A percentile compares a stretch with the other conserved stretches of the same genome.
Conservation (phyloP, 2,888 invertebrate species). For the Drosophila ezoana region DNA sequence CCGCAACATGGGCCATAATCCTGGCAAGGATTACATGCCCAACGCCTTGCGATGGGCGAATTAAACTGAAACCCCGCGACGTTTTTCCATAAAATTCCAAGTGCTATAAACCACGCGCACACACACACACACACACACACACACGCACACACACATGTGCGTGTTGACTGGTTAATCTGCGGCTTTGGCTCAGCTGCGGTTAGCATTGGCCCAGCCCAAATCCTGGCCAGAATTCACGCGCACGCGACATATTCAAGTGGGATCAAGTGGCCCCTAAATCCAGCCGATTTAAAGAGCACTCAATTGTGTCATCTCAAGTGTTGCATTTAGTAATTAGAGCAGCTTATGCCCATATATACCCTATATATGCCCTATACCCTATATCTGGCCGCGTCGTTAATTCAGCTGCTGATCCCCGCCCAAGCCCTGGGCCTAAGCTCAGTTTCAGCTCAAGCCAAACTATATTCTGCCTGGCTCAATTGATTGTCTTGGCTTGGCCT, state of each 20-base stretch:
- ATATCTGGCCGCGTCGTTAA: background rate
- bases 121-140: slow-evolving; percentile 8
- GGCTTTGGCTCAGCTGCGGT: slow-evolving; percentile 58
- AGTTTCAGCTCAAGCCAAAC: slow-evolving; percentile 11
- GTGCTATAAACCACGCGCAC: slow-evolving; percentile 43
- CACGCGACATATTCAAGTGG: slow-evolving; percentile 68
- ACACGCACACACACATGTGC: background rate
- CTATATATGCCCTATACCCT: slow-evolving; percentile 1
- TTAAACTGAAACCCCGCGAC: slow-evolving; percentile 48
- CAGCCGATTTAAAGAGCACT: slow-evolving; percentile 1
- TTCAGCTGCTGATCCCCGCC: slow-evolving; percentile 21
- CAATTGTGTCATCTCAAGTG: slow-evolving; percentile 45
- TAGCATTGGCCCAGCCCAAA: slow-evolving; percentile 58
- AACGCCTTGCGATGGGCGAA: slow-evolving; percentile 59
- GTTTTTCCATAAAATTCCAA: slow-evolving; percentile 59
- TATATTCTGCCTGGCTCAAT: slow-evolving; percentile 27
- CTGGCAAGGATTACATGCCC: slow-evolving; percentile 44
- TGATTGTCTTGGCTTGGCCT: slow-evolving; percentile 36
- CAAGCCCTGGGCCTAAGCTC: slow-evolving; percentile 18
- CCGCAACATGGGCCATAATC: slow-evolving; percentile 57
- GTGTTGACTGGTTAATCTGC: slow-evolving; percentile 60
- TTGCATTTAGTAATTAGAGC: slow-evolving; percentile 64
- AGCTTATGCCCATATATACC: slow-evolving; percentile 27
- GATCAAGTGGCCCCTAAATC: slow-evolving; percentile 40
- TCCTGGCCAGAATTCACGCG: slow-evolving; percentile 64